A percentile compares a stretch with the other conserved stretches of the same genome.
phyloP scores from a whole-genome alignment of 2,888 invertebrate genomes.

The Biston betularia region DNA sequence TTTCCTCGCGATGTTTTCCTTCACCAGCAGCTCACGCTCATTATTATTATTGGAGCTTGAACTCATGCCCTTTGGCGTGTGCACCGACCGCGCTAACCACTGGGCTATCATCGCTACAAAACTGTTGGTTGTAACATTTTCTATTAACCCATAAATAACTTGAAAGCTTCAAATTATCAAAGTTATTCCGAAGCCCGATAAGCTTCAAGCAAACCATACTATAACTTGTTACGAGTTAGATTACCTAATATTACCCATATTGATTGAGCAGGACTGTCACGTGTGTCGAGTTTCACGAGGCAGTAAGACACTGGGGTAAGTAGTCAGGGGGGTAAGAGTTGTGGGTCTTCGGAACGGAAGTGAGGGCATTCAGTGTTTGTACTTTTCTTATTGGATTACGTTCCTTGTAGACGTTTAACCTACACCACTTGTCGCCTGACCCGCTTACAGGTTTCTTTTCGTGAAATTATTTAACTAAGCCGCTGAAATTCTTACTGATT shows the following conservation, averaged over 20 bases:
- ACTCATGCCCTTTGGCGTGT: no score
- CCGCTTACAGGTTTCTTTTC: conserved; percentile 82
- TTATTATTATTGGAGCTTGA: no score
- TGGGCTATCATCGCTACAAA: no score
- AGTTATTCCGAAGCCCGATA: conserved; percentile 39
- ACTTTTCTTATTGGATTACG: conserved; percentile 83
- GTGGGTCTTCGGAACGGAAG: conserved; percentile 82
- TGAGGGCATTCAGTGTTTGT: conserved; percentile 82
- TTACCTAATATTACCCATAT: conserved; percentile 42
- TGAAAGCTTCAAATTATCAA: neutral
- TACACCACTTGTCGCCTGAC: conserved; percentile 76
- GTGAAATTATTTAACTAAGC: conserved; percentile 65
- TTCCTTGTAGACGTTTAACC: conserved; percentile 77
- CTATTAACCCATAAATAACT: neutral
- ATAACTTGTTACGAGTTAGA: conserved; percentile 24
- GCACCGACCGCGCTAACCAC: no score
- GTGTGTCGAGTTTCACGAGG: conserved; percentile 57
- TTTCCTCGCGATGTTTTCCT: no score
- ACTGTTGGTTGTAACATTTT: no score
- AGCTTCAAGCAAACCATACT: conserved; percentile 29
- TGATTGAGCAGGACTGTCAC: conserved; percentile 46
- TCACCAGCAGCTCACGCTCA: no score
- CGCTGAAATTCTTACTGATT: conserved; percentile 54
- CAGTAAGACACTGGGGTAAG: conserved; percentile 65
- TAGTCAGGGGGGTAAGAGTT: conserved; percentile 58